phyloP scores from a whole-genome alignment of 2,113 vertebrate genomes.

The Cranoglanis bouderius region DNA sequence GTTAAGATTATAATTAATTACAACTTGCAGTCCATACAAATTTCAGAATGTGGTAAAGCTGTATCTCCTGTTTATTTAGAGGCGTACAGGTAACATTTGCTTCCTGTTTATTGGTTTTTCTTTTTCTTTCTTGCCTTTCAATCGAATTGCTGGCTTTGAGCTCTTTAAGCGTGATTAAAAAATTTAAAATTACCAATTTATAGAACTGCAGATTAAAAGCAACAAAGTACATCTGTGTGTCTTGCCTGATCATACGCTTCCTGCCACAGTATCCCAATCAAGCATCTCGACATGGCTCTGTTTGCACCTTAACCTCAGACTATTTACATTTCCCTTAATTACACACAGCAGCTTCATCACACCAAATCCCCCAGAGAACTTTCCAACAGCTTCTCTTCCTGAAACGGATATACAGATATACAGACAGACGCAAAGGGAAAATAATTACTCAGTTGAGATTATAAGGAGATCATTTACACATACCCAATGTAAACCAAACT shows the following conservation, averaged over 20 bases:
- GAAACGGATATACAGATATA: background rate
- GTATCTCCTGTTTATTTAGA: background rate
- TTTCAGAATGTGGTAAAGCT: background rate
- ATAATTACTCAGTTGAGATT: background rate
- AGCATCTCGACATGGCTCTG: conserved; percentile 35
- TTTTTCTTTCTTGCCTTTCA: background rate
- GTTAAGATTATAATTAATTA: background rate
- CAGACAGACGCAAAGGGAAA: background rate
- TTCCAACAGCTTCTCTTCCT: conserved; percentile 3
- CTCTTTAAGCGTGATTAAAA: background rate
- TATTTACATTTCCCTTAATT: conserved; percentile 25
- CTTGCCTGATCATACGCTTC: background rate
- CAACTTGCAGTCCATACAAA: background rate
- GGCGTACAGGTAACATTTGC: background rate
- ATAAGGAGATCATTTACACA: conserved; percentile 1
- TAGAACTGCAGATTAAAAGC: background rate
- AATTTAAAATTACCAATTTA: background rate
- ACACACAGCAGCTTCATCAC: conserved; percentile 22
- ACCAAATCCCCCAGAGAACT: background rate
- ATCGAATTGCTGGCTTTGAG: background rate
- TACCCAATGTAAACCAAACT: background rate
- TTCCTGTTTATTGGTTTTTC: background rate
- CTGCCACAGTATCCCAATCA: conserved; percentile 21
- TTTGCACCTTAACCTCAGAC: conserved; percentile 37
- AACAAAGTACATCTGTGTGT: background rate